Conservation (phyloP, 1,140 invertebrate species). For the Drosophila pseudoobscura region DNA sequence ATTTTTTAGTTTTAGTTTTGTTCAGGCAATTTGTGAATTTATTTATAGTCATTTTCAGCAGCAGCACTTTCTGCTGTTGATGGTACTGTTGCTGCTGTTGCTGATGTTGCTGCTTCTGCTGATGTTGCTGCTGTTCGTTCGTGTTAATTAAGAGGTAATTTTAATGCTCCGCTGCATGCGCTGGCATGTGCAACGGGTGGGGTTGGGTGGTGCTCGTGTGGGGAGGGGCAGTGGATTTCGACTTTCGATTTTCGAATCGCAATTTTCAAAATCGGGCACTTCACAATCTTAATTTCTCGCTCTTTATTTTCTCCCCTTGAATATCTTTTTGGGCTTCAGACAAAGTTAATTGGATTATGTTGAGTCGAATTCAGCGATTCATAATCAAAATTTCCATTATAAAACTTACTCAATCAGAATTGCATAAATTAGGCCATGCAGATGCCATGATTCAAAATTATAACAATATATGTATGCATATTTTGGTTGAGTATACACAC, state of each 20-base stretch:
- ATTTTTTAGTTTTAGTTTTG: conserved; percentile 24
- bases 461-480: not conserved
- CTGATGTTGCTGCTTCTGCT: not conserved
- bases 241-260: conserved; percentile 38
- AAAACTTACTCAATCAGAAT: conserved; percentile 12
- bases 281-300: conserved; percentile 1
- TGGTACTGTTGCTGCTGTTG: conserved; percentile 5
- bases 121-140: conserved; percentile 21
- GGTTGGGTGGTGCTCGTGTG: conserved; percentile 12
- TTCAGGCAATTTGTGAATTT: conserved; percentile 54
- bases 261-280: conserved; percentile 16
- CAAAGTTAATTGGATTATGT: conserved; percentile 13
- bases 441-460: not conserved
- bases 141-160: conserved; percentile 74
- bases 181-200: conserved; percentile 34
- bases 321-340: too few relatives aligned
- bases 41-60: conserved; percentile 28
- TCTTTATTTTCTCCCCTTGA: not conserved
- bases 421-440: conserved; percentile 24
- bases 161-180: conserved; percentile 53
- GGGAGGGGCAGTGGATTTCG: conserved; percentile 2
- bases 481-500: too few relatives aligned
- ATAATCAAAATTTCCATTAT: conserved; percentile 18
- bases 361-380: conserved; percentile 8
- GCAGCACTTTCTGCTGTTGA: too few relatives aligned